Percentiles rank a stretch among this genome's conserved stretches.
phyloP scores from a whole-genome alignment of 2,797 vertebrate genomes.

The Liparis tanakae region DNA sequence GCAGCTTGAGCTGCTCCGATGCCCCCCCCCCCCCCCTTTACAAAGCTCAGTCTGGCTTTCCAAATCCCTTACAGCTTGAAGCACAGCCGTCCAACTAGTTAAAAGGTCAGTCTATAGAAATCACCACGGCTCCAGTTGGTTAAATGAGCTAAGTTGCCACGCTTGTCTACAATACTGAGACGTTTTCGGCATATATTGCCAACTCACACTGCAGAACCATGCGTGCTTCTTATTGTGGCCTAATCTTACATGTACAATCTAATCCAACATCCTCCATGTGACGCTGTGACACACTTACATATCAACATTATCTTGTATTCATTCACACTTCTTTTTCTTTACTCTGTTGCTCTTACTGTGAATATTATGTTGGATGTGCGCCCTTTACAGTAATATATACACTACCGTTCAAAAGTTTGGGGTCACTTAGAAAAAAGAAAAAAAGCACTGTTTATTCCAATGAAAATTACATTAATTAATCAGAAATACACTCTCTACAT shows the following conservation, averaged over 20 bases:
- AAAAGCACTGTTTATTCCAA: too few relatives aligned
- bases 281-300: neutral
- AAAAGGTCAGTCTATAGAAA: constrained; percentile 30
- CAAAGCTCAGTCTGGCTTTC: constrained; percentile 38
- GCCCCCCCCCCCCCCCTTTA: constrained; percentile 25
- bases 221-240: neutral
- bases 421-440: too few relatives aligned
- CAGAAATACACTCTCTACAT: too few relatives aligned
- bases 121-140: neutral
- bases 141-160: constrained; percentile 9
- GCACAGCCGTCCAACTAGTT: constrained; percentile 28
- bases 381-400: too few relatives aligned
- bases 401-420: too few relatives aligned
- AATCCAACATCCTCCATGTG: neutral
- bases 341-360: neutral
- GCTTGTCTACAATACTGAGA: neutral
- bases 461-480: too few relatives aligned
- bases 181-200: neutral
- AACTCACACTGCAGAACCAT: neutral
- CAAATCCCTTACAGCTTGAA: constrained; percentile 32
- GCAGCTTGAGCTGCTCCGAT: constrained; percentile 27
- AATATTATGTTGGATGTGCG: neutral
- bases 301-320: neutral
- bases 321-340: neutral
- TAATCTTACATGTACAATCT: neutral